Conservation (phyloP, 2,888 invertebrate genomes). For the Dione juno region DNA sequence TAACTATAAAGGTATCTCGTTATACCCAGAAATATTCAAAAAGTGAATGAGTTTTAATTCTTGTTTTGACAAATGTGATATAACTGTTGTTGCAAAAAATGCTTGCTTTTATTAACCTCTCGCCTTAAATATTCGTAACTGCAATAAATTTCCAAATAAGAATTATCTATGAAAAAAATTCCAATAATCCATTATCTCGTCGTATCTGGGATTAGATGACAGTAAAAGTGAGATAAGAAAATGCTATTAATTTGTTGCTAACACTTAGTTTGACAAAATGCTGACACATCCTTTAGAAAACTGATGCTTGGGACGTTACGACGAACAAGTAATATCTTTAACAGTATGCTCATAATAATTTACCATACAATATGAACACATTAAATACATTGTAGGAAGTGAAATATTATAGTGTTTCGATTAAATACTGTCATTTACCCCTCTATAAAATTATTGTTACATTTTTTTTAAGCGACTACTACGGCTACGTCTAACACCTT, state of each 20-base stretch:
- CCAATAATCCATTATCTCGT: constrained; percentile 32
- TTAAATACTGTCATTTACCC: background rate
- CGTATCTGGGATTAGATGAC: constrained; percentile 28
- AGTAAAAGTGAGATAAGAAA: constrained; percentile 39
- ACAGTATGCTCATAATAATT: background rate
- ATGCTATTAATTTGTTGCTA: constrained; percentile 35
- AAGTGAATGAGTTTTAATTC: no score
- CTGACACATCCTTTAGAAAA: constrained; percentile 28
- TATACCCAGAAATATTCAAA: no score
- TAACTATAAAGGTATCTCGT: no score
- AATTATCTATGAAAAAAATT: background rate
- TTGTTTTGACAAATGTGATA: no score
- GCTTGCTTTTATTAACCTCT: background rate
- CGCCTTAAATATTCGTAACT: background rate
- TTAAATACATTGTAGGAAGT: background rate
- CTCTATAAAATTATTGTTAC: background rate
- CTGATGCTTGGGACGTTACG: background rate
- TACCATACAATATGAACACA: background rate
- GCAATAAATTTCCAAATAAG: background rate
- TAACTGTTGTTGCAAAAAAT: background rate
- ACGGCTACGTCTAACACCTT: no score
- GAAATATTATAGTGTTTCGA: background rate
- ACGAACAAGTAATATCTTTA: constrained; percentile 9
- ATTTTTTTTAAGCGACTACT: no score
- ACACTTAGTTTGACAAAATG: constrained; percentile 34